Evolutionary conservation across 1,140 invertebrate species (phyloP), one percentile per base, ranked within the genome.

Genomic region (Cherax quadricarinatus): DNA sequence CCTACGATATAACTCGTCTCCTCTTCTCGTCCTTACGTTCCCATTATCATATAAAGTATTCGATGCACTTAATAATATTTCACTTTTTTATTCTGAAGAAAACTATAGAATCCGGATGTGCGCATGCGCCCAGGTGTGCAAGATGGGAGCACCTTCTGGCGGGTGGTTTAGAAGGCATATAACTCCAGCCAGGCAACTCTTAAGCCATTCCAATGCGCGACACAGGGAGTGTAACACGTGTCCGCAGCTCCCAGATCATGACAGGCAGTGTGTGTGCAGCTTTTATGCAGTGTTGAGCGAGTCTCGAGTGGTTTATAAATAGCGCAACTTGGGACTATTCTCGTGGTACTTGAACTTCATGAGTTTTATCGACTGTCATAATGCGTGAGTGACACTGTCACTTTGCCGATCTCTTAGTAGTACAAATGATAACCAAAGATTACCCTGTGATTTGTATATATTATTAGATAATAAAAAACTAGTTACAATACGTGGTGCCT

Each of bases 381-480:
- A 6, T 75, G 16, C 21, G 70, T 30, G 70, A 75, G 6, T 75
- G 70, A 75, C 24, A 75, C 6, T 75, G 24, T 30, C n/a, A 75
- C 70, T 24, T 24, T 2, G 24, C 6, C 30, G 70, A 75, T 75
- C 70, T 30, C 70, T 75, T 75, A 30, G 6, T 9, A 75, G 70
- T 75, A 75, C 70, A 75, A 75, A 75, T 75, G 21, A 75, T 75
- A 30, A 75, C 70, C 70, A 75, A 75, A 75, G 70, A 24, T 75
- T 30, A 30, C 3, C 9, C 70, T 75, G 70, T 75, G 70, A 75
- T 75, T 30, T 10, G 24, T 4, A 75, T 75, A 75, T 30, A 75
- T 5, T 75, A 75, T 7, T 30, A 30, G 70, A 70, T 70, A 75
- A 5, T 5, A 75, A 30, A 30, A 10, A 75, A 75, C n/a, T 30